A percentile compares a stretch with the other conserved stretches of the same genome.
Conservation (phyloP, 2,888 invertebrate genomes). For the Drosophila ustulata region DNA sequence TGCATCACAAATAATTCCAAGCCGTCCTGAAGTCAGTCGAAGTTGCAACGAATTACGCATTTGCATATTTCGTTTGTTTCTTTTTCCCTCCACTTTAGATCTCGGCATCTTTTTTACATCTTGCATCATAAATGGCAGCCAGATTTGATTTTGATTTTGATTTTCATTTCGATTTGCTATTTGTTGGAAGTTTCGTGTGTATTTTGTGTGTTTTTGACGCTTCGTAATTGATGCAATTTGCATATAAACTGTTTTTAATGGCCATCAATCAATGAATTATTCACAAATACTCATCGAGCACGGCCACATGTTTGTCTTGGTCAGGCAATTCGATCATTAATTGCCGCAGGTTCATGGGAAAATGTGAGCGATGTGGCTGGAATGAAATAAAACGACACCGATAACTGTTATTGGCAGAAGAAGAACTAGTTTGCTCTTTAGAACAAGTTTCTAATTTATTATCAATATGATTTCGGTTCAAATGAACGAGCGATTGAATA, state of each 20-base stretch:
- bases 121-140: conserved; percentile 43
- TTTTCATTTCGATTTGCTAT: conserved; percentile 20
- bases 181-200: conserved; percentile 21
- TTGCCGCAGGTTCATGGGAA: conserved; percentile 44
- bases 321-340: conserved; percentile 23
- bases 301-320: conserved; percentile 9
- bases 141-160: conserved; percentile 30
- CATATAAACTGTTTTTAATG: conserved; percentile 49
- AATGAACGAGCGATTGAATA: conserved; percentile 3
- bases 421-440: conserved; percentile 1
- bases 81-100: conserved; percentile 31
- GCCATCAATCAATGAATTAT: conserved; percentile 66
- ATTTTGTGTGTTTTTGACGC: conserved; percentile 48
- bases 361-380: conserved; percentile 1
- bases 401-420: neutral
- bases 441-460: neutral
- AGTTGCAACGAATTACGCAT: conserved; percentile 52
- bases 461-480: neutral
- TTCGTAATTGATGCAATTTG: conserved; percentile 62
- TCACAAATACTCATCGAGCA: conserved; percentile 15
- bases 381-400: neutral
- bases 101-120: conserved; percentile 31
- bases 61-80: conserved; percentile 50
- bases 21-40: conserved; percentile 49
- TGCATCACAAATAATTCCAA: conserved; percentile 64